phyloP scores from a whole-genome alignment of 2,113 vertebrate genomes.

The Anthoscopus minutus region DNA sequence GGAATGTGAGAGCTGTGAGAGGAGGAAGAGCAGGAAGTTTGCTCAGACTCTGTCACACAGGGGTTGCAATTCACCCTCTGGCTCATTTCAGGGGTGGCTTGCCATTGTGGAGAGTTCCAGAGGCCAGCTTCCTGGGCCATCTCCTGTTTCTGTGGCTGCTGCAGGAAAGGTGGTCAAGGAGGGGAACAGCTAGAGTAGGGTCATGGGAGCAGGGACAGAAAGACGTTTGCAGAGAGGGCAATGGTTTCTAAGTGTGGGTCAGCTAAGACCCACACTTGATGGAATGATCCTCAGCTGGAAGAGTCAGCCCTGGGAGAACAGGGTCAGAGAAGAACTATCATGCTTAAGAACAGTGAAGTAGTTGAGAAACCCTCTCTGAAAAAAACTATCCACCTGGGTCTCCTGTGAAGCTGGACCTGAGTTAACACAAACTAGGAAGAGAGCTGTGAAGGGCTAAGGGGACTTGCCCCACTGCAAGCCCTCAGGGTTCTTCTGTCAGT shows the following conservation, averaged over 20 bases:
- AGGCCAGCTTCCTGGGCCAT: background rate
- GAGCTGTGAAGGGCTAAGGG: background rate
- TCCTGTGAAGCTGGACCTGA: background rate
- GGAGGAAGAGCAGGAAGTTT: background rate
- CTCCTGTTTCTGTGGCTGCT: background rate
- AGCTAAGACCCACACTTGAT: background rate
- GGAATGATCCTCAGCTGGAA: background rate
- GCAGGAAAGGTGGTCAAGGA: background rate
- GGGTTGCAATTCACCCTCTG: background rate
- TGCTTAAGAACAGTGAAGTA: background rate
- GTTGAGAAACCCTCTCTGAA: background rate
- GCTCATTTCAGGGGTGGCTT: background rate
- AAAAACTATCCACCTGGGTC: background rate
- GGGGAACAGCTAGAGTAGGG: background rate
- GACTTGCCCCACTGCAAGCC: background rate
- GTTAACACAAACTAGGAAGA: background rate
- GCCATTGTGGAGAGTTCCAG: background rate
- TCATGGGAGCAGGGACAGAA: background rate
- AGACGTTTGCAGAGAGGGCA: background rate
- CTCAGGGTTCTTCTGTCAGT: background rate
- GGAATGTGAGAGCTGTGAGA: background rate
- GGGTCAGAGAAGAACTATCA: background rate
- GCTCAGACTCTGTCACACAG: background rate
- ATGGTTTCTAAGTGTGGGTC: background rate
- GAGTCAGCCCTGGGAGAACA: background rate